phyloP scores from a whole-genome alignment of 2,888 invertebrate genomes.

The Xanthia icteritia region DNA sequence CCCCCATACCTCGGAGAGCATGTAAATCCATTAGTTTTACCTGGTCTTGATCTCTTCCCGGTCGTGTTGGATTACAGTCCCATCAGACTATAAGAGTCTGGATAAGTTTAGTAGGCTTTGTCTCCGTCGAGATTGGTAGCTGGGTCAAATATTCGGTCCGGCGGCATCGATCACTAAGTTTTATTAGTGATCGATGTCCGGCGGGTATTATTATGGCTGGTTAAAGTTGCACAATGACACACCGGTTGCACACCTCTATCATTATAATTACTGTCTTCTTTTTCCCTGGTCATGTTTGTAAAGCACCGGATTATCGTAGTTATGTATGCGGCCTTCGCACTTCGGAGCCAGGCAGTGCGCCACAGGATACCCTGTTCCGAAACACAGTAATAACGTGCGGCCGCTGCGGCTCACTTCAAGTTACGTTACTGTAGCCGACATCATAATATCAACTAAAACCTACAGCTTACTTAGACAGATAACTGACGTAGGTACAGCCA shows the following conservation, averaged over 20 bases:
- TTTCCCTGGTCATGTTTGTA: neutral
- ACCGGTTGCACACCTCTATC: neutral
- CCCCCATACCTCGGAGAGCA: neutral
- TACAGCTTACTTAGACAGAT: too few relatives aligned
- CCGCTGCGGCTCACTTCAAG: neutral
- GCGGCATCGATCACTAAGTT: too few relatives aligned
- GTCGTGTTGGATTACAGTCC: too few relatives aligned
- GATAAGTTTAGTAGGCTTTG: neutral
- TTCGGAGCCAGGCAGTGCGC: neutral
- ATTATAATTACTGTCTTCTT: slow-evolving; percentile 14
- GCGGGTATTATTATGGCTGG: neutral
- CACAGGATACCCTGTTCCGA: slow-evolving; percentile 31
- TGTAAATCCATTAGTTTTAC: neutral
- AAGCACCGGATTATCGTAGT: slow-evolving; percentile 22
- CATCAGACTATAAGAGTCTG: neutral
- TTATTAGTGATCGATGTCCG: too few relatives aligned
- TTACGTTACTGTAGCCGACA: neutral
- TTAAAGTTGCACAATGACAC: slow-evolving; percentile 16
- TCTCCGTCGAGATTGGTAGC: neutral
- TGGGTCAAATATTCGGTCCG: too few relatives aligned
- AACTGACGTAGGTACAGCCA: too few relatives aligned
- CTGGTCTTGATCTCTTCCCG: neutral
- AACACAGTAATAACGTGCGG: neutral
- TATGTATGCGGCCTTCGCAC: neutral
- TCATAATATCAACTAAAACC: neutral